A percentile compares a stretch with the other conserved stretches of the same genome.
Evolutionary conservation across 1,140 invertebrate genomes (phyloP).

Genomic region (Plectrocnemia conspersa): DNA sequence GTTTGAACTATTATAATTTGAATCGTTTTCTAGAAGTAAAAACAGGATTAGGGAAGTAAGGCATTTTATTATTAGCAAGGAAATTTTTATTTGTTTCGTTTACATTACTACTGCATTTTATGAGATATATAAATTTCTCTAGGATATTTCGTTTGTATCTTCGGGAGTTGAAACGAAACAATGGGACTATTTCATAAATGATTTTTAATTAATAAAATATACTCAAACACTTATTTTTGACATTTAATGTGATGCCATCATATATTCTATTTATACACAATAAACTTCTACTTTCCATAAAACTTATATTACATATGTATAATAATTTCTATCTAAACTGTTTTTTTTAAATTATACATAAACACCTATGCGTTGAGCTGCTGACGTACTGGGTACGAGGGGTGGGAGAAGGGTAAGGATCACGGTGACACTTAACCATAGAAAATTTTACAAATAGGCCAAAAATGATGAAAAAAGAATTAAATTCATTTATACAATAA

Average conservation of each 20-base stretch:
- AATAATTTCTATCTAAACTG: constrained; percentile 18
- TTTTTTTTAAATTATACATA: constrained; percentile 28
- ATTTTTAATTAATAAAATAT: constrained; percentile 37
- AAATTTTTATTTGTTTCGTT: no score
- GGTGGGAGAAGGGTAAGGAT: no score
- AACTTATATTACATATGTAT: constrained; percentile 34
- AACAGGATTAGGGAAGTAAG: no score
- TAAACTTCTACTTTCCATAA: constrained; percentile 30
- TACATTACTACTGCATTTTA: no score
- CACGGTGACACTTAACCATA: no score
- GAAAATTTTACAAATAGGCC: constrained; percentile 13
- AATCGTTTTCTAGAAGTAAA: no score
- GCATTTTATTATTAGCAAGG: no score
- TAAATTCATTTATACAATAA: no score
- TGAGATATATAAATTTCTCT: no score
- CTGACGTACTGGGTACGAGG: constrained; percentile 13
- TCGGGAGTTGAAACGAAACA: no score
- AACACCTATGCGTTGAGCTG: constrained; percentile 20
- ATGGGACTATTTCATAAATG: background rate
- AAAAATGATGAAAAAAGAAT: constrained; percentile 17
- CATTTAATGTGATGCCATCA: constrained; percentile 32
- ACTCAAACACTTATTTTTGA: constrained; percentile 35
- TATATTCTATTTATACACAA: constrained; percentile 33
- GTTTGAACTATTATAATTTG: no score
- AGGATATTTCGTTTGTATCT: no score